Conservation (phyloP, 2,797 vertebrate genomes). For the Syndactyla subalaris region DNA sequence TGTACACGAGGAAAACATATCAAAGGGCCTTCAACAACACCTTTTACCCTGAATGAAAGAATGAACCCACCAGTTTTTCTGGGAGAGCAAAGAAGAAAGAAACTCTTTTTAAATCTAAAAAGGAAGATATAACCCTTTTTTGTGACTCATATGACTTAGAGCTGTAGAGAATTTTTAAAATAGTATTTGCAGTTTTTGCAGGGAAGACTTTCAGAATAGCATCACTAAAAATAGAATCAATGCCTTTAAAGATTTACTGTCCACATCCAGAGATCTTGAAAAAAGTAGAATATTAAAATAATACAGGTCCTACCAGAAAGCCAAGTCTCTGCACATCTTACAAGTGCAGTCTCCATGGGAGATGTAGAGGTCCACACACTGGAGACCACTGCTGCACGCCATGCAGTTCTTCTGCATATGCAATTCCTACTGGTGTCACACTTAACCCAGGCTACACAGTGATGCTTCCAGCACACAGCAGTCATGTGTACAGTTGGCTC, state of each 20-base stretch:
- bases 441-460: not conserved
- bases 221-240: slow-evolving; percentile 35
- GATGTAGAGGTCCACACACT: not conserved
- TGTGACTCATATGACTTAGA: slow-evolving; percentile 46
- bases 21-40: not conserved
- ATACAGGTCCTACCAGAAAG: not conserved
- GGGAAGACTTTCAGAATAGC: slow-evolving; percentile 35
- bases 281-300: slow-evolving; percentile 11
- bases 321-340: not conserved
- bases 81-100: not conserved
- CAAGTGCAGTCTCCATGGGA: not conserved
- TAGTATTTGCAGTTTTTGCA: slow-evolving; percentile 37
- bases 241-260: slow-evolving; percentile 18
- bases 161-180: slow-evolving; percentile 33
- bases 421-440: not conserved
- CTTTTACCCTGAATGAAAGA: not conserved
- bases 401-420: not conserved
- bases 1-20: not conserved
- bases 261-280: not conserved
- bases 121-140: not conserved
- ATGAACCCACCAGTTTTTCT: not conserved
- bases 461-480: not conserved
- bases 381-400: not conserved
- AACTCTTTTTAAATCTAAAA: not conserved
- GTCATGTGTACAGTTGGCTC: not conserved